Percentiles rank a stretch among this genome's conserved stretches.
phyloP scores from a whole-genome alignment of 2,113 vertebrate genomes.

The Aythya baeri region DNA sequence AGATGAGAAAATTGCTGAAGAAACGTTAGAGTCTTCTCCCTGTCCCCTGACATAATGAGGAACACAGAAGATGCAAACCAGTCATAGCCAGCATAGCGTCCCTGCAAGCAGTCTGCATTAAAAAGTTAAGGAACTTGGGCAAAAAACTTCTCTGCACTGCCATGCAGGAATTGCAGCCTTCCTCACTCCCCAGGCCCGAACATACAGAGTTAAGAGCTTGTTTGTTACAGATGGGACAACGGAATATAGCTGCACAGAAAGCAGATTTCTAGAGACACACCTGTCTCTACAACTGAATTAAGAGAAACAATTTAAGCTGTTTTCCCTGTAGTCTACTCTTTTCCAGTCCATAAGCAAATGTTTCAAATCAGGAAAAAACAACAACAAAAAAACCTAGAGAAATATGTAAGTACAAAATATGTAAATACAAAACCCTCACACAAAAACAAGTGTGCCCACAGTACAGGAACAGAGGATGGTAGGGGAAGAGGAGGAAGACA shows the following conservation, averaged over 20 bases:
- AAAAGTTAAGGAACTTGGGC: conserved; percentile 79
- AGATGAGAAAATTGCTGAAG: conserved; percentile 85
- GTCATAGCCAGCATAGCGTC: conserved; percentile 82
- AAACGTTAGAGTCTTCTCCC: conserved; percentile 79
- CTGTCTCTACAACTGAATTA: neutral
- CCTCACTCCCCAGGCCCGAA: fast-evolving
- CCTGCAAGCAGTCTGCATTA: conserved; percentile 79
- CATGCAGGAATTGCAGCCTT: neutral
- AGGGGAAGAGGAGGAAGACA: neutral
- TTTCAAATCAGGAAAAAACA: neutral
- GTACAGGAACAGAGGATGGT: neutral
- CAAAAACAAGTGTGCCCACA: neutral
- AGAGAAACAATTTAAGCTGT: neutral
- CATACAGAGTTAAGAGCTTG: neutral
- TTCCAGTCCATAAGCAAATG: neutral
- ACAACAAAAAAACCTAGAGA: neutral
- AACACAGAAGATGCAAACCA: conserved; percentile 93
- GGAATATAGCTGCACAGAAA: neutral
- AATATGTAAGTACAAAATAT: neutral
- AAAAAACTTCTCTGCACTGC: neutral
- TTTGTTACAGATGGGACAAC: neutral
- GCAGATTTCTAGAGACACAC: neutral
- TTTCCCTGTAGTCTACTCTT: neutral
- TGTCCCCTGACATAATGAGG: conserved; percentile 87
- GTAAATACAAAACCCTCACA: neutral